These are phyloP conservation scores for Aratinga solstitialis DNA, from an alignment of 2,797 vertebrate genomes.

Conservation along the genomic window DNA sequence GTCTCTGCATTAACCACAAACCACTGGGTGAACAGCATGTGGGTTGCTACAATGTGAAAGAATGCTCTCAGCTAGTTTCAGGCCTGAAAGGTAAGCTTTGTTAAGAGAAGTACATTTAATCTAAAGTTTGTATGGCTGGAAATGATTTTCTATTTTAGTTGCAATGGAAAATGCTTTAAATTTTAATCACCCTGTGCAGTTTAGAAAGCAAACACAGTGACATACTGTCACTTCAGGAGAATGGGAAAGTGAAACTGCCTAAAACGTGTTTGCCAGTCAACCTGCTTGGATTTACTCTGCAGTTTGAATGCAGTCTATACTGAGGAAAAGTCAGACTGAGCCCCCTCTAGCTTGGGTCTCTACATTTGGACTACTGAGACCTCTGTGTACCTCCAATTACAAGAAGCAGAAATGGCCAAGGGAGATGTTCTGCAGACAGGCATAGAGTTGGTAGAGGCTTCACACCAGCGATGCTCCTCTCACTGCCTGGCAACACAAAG, in stretches of 20 bases:
- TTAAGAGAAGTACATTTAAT: background rate
- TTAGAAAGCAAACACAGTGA: background rate
- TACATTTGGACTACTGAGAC: no score
- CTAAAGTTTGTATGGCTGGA: background rate
- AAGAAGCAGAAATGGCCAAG: background rate
- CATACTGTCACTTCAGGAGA: background rate
- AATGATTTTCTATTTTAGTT: background rate
- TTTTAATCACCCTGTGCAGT: background rate
- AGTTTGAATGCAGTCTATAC: background rate
- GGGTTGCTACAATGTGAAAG: background rate
- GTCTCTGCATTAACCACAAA: background rate
- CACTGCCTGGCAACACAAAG: fast-evolving
- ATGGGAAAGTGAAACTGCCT: background rate
- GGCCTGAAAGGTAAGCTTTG: background rate
- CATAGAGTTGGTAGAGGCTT: background rate
- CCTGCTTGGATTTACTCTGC: background rate
- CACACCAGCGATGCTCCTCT: background rate
- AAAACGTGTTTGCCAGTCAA: background rate
- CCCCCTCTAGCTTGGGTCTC: no score
- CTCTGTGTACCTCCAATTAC: background rate
- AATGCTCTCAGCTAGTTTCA: background rate
- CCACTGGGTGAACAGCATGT: background rate
- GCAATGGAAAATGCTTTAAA: background rate
- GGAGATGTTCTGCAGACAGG: background rate
- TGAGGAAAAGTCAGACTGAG: background rate